Conservation (phyloP, 2,888 invertebrate species). For the Venustoraphidia nigricollis region DNA sequence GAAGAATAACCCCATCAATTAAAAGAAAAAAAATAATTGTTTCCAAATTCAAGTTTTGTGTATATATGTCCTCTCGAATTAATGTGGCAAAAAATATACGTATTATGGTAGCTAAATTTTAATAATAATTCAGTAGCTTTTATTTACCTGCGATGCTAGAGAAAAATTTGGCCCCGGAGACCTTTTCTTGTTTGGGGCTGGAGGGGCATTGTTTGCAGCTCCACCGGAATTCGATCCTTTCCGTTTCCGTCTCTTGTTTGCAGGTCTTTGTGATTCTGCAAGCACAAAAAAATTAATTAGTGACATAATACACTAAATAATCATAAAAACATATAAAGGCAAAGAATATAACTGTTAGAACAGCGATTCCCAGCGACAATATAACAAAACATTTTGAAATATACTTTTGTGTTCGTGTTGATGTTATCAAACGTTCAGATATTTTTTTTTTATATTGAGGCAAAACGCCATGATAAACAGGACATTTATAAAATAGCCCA, state of each 20-base stretch:
- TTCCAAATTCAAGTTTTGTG: neutral
- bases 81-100: neutral
- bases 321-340: slow-evolving; percentile 1
- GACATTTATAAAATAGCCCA: no score
- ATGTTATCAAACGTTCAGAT: no score
- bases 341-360: neutral
- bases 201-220: slow-evolving; percentile 65
- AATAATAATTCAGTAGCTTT: neutral
- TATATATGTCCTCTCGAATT: neutral
- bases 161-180: slow-evolving; percentile 96
- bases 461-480: no score
- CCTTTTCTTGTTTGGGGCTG: slow-evolving; percentile 84
- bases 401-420: no score
- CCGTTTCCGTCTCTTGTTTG: slow-evolving; percentile 91
- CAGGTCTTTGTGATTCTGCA: slow-evolving; percentile 83
- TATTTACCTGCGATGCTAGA: slow-evolving; percentile 73
- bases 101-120: no score
- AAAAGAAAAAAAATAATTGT: neutral
- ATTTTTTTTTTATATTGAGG: no score
- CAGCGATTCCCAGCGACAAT: neutral
- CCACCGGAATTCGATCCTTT: slow-evolving; percentile 84
- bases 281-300: slow-evolving; percentile 10
- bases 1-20: no score
- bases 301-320: neutral
- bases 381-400: neutral